phyloP scores from a whole-genome alignment of 2,113 vertebrate genomes.

The Embiotoca jacksoni region DNA sequence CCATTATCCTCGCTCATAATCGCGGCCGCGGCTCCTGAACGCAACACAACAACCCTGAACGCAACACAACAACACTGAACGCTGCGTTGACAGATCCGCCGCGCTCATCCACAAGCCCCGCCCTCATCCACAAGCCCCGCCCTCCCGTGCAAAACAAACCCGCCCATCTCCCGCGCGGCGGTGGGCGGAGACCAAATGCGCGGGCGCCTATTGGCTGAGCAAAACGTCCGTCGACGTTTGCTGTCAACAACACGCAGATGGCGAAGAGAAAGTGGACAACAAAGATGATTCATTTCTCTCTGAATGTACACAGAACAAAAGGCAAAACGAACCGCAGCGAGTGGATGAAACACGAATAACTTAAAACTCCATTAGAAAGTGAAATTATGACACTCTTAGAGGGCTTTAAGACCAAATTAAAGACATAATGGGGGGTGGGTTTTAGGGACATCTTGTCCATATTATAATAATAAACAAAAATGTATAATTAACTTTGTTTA shows the following conservation, averaged over 20 bases:
- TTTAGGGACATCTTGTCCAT: too few relatives aligned
- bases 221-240: slow-evolving; percentile 18
- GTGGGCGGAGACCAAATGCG: too few relatives aligned
- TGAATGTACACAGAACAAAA: slow-evolving; percentile 44
- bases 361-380: neutral
- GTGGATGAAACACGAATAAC: neutral
- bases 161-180: too few relatives aligned
- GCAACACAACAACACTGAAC: slow-evolving; percentile 19
- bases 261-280: slow-evolving; percentile 53
- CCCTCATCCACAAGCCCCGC: slow-evolving; percentile 30
- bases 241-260: slow-evolving; percentile 76
- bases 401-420: neutral
- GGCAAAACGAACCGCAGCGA: neutral
- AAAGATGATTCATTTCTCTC: slow-evolving; percentile 58
- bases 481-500: too few relatives aligned
- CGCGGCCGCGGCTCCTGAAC: neutral
- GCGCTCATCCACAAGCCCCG: slow-evolving; percentile 11
- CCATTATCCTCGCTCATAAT: slow-evolving; percentile 45
- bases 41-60: slow-evolving; percentile 19
- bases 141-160: accelerated
- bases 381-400: neutral
- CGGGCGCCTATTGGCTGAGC: slow-evolving; percentile 39
- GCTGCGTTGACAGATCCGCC: slow-evolving; percentile 54
- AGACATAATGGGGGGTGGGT: neutral
- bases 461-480: too few relatives aligned